Conservation (phyloP, 2,888 invertebrate genomes). For the Amaurobius ferox region DNA sequence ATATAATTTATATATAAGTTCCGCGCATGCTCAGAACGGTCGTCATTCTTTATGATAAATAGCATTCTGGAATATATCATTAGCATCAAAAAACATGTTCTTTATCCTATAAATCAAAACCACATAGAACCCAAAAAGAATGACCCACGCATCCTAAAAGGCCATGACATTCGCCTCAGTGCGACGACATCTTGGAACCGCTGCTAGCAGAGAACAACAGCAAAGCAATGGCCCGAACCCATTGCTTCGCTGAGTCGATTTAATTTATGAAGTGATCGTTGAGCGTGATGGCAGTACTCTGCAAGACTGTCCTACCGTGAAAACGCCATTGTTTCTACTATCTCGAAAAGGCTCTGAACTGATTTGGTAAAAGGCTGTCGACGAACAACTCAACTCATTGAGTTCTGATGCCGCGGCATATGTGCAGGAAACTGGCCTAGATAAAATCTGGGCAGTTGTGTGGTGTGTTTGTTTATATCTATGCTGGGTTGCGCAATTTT, state of each 20-base stretch:
- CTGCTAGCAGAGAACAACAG: not conserved
- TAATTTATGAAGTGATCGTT: not conserved
- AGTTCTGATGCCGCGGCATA: not conserved
- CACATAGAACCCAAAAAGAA: too few relatives aligned
- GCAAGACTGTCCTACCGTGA: constrained; percentile 16
- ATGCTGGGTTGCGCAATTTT: not conserved
- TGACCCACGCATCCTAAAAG: not conserved
- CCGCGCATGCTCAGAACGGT: too few relatives aligned
- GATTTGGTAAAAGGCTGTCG: not conserved
- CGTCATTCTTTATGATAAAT: too few relatives aligned
- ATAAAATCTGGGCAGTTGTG: not conserved
- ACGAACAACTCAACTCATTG: not conserved
- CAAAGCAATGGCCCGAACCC: not conserved
- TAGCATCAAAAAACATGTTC: too few relatives aligned
- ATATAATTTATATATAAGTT: too few relatives aligned
- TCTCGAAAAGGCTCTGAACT: not conserved
- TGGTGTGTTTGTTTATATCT: not conserved
- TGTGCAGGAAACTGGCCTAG: not conserved
- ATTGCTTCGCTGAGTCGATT: not conserved
- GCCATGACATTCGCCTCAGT: not conserved
- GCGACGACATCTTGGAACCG: not conserved
- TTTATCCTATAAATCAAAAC: too few relatives aligned
- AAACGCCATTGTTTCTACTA: not conserved
- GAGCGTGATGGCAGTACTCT: not conserved
- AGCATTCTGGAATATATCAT: too few relatives aligned